phyloP scores from a whole-genome alignment of 2,113 vertebrate species.

The Chloropsis cyanopogon region DNA sequence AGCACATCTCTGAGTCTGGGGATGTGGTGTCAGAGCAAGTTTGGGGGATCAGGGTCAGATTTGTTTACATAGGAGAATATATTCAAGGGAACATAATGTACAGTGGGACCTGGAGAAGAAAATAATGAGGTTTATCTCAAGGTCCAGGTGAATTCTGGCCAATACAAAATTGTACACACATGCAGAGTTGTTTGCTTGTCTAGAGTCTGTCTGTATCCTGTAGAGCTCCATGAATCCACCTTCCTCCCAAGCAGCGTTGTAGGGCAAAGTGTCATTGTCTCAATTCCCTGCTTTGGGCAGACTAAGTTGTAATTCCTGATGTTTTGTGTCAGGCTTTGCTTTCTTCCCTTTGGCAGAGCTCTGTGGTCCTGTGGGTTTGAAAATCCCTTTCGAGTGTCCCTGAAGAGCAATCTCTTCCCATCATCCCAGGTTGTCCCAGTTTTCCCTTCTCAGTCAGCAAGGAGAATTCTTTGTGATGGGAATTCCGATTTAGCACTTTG shows the following conservation, averaged over 20 bases:
- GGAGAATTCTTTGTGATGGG: background rate
- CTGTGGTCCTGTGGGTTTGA: background rate
- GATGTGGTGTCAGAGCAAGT: background rate
- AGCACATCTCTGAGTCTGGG: background rate
- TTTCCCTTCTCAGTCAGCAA: background rate
- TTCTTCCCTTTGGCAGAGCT: background rate
- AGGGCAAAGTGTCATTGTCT: background rate
- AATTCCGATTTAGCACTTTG: background rate
- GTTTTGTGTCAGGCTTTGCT: background rate
- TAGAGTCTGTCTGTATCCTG: background rate
- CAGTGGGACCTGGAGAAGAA: background rate
- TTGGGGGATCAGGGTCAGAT: background rate
- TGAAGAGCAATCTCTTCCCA: background rate
- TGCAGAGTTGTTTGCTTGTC: background rate
- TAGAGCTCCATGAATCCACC: background rate
- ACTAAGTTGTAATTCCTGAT: background rate
- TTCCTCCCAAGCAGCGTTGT: background rate
- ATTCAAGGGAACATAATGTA: background rate
- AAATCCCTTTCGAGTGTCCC: background rate
- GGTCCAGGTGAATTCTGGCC: background rate
- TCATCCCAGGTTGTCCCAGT: background rate
- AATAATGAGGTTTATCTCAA: background rate
- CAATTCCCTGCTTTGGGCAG: background rate
- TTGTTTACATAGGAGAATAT: background rate
- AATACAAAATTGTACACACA: accelerated